Conservation (phyloP, 2,113 vertebrate species). For the Nymphicus hollandicus region DNA sequence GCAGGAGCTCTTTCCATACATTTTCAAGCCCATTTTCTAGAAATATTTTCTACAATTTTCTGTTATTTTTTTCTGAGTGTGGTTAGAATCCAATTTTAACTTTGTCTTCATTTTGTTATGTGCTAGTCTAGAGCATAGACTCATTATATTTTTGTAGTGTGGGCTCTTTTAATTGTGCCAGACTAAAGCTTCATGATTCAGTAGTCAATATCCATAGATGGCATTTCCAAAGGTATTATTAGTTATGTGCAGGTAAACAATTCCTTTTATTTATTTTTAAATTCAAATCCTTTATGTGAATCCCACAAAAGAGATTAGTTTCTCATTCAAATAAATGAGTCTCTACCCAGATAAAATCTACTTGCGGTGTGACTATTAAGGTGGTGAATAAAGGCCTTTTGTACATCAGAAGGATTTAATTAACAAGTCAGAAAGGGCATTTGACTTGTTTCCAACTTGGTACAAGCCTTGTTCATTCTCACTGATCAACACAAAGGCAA, state of each 20-base stretch:
- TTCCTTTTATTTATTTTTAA: conserved; percentile 57
- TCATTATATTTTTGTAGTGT: neutral
- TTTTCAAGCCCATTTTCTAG: neutral
- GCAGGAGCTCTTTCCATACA: neutral
- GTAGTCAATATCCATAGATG: conserved; percentile 7
- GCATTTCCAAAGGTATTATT: conserved; percentile 41
- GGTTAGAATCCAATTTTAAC: neutral
- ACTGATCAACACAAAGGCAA: neutral
- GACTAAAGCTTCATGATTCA: conserved; percentile 15
- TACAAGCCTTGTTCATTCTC: conserved; percentile 40
- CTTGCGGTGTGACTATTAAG: conserved; percentile 42
- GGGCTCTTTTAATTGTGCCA: neutral
- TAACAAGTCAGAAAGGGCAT: conserved; percentile 49
- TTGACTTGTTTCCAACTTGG: conserved; percentile 58
- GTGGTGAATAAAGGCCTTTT: conserved; percentile 48
- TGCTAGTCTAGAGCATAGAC: neutral
- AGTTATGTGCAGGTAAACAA: conserved; percentile 45
- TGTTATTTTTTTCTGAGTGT: neutral
- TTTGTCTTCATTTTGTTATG: neutral
- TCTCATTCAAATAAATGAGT: conserved; percentile 59
- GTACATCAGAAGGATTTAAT: conserved; percentile 45
- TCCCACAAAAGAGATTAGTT: conserved; percentile 49
- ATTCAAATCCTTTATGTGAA: conserved; percentile 31
- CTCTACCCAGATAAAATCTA: conserved; percentile 47
- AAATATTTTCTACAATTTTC: neutral